phyloP scores from a whole-genome alignment of 2,797 vertebrate species.

The Epinephelus coioides region DNA sequence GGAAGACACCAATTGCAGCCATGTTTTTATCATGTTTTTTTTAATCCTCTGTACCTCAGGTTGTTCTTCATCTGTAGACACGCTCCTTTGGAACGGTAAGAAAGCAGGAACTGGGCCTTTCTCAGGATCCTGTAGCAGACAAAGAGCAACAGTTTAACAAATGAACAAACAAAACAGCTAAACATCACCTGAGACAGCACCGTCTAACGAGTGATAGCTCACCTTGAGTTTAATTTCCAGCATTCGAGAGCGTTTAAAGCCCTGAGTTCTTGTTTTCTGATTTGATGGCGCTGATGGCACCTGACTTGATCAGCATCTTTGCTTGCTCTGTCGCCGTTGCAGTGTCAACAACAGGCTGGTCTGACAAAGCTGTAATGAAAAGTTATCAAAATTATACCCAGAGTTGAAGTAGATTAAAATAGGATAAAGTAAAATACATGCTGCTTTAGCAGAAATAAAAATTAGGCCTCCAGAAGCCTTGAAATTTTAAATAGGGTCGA shows the following conservation, averaged over 20 bases:
- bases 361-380: constrained; percentile 88
- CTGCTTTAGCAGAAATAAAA: background rate
- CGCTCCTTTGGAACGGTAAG: constrained; percentile 94
- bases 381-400: background rate
- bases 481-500: background rate
- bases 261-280: constrained; percentile 96
- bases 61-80: constrained; percentile 92
- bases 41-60: constrained; percentile 84
- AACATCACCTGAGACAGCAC: background rate
- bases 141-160: constrained; percentile 8
- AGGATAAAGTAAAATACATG: background rate
- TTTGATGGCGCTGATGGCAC: constrained; percentile 96
- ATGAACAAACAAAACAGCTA: background rate
- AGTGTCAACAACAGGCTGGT: constrained; percentile 94
- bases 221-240: constrained; percentile 96
- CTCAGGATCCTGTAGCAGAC: constrained; percentile 90
- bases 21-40: constrained; percentile 1
- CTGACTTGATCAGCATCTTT: constrained; percentile 95
- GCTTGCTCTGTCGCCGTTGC: constrained; percentile 96
- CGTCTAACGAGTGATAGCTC: background rate
- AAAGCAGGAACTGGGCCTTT: constrained; percentile 93
- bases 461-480: background rate
- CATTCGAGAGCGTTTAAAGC: constrained; percentile 95
- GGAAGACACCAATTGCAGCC: background rate
- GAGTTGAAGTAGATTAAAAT: background rate